These are phyloP conservation scores for Phania funesta DNA, from an alignment of 2,888 invertebrate genomes.

Conservation along the genomic window DNA sequence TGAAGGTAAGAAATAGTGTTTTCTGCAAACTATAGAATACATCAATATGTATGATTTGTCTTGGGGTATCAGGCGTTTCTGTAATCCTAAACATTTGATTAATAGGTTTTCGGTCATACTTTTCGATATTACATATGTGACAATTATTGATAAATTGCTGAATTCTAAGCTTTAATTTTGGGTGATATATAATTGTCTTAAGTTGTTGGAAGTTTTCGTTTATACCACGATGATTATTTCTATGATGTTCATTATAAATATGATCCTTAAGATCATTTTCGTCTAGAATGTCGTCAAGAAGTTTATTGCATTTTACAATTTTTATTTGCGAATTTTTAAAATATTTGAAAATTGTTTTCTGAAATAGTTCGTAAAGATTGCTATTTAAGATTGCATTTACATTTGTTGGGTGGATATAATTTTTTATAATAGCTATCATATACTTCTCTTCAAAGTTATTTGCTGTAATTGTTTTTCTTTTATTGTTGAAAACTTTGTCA, in stretches of 20 bases:
- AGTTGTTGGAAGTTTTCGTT: not conserved
- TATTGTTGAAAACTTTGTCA: not conserved
- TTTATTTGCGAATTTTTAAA: not conserved
- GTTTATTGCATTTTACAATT: not conserved
- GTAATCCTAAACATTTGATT: constrained; percentile 66
- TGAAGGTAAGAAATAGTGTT: constrained; percentile 2
- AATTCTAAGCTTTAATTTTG: constrained; percentile 21
- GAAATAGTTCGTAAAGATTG: not conserved
- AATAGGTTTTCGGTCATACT: constrained; percentile 47
- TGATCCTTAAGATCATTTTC: not conserved
- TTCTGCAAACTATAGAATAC: constrained; percentile 31
- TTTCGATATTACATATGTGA: constrained; percentile 25
- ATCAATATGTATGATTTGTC: constrained; percentile 70
- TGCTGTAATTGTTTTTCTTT: not conserved
- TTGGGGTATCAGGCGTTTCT: constrained; percentile 67
- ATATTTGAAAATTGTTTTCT: not conserved
- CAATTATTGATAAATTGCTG: constrained; percentile 31
- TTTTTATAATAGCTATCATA: constrained; percentile 1
- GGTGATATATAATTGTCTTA: constrained; percentile 2
- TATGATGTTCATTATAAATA: not conserved
- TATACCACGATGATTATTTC: not conserved
- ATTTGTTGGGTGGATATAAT: not conserved
- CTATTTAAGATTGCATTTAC: not conserved
- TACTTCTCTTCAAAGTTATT: not conserved
- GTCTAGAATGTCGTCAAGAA: not conserved